Evolutionary conservation across 2,888 invertebrate species (phyloP), one percentile per base, ranked within the genome.

Genomic region (Agrochola lota): DNA sequence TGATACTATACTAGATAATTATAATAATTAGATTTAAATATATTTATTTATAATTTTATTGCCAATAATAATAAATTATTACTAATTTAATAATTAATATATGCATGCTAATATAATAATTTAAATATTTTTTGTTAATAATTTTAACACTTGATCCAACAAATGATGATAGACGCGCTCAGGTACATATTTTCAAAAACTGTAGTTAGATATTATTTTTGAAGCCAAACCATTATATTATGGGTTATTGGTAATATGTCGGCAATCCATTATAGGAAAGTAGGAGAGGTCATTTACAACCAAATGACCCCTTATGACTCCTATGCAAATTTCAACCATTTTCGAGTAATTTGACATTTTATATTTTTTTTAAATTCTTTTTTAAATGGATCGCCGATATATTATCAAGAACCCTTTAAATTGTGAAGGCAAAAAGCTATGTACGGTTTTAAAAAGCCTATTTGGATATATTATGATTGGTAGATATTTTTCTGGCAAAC

Each of bases 61-160:
- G 78, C 82, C 75, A 79, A 83, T 83, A 64, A 74, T 74, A 80
- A 66, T 75, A 63, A 75, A 68, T 40, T 71, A 52, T 64, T 55
- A 35, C 60, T 77, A 67, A 72, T 72, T 76, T 59, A 68, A 68
- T 71, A 11, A 63, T 67, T 49, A 55, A 70, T 66, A 46, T 66
- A 71, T 62, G 71, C 83, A 62, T 79, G 46, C 63, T 71, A 60
- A 57, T 78, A 30, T 63, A 63, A 57, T 82, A 60, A 80, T 81
- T 68, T 68, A 49, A 60, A 67, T 71, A 62, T 49, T 23, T 49
- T 23, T 72, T 57, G 23, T 60, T 71, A 15, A 46, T 49, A 15
- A 70, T 66, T 72, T 69, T 57, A 64, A 70, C 52, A 55, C n/a
- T 72, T 69, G n/a, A 57, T 60, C 69, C 55, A 82, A 82, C 12